Evolutionary conservation across 2,113 vertebrate genomes (phyloP), one percentile per base, ranked within the genome.

Genomic region (Bothrops jararaca): DNA sequence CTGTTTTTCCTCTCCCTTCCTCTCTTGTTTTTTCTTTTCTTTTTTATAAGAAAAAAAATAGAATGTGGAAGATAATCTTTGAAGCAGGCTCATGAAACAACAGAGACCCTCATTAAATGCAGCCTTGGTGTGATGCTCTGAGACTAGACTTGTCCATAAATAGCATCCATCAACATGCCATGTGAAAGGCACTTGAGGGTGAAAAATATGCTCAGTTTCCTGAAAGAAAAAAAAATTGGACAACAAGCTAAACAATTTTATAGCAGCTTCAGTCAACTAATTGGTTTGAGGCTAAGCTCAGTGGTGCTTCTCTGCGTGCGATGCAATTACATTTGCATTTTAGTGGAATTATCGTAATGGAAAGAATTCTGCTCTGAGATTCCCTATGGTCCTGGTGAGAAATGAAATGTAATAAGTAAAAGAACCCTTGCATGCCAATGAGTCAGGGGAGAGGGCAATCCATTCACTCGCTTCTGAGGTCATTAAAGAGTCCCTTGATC

Each of bases 321-420:
- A 2, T 57, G 53, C 92, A 89, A 92, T 92, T 50, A 89, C 57
- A 92, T 92, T 92, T 58, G 92, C 92, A 89, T 92, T 85, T 92
- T 92, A 89, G 85, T 92, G 88, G 85, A 89, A 85, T 89, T 53
- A 24, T 85, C 3, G 42, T 42, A 57, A 50, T 52, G 54, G 48
- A 92, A 85, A 89, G 11, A 11, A 92, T 85, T 48, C 53, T 85
- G 69, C 88, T 50, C 57, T 48, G 88, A 89, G 88, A 92, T 58
- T 45, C n/a, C 92, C 86, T 58, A 23, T 0, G 11, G 57, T 58
- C 12, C 53, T 45, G 5, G 69, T 1, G 29, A 89, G 80, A 92
- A 89, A 88, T 57, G 52, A 92, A 89, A 56, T 89, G 69, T 60
- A 92, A 85, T 45, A 92, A 85, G 54, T 89, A 22, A 26, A 57